These are phyloP conservation scores for Periophthalmus modestus DNA, from an alignment of 2,113 vertebrate species.

Conservation along the genomic window DNA sequence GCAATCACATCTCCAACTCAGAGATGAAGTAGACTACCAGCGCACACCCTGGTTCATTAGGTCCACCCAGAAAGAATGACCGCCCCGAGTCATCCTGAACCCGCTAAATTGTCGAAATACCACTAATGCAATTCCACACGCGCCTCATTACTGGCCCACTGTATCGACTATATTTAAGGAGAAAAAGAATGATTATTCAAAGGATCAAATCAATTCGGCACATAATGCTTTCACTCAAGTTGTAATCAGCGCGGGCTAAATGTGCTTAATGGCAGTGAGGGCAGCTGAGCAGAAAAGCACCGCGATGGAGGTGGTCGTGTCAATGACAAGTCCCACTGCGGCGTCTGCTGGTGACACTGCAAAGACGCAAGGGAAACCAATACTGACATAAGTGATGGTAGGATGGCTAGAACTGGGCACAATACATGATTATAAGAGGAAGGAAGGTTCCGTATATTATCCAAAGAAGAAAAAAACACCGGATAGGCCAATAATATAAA, in stretches of 20 bases:
- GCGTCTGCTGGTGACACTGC: conserved; percentile 1
- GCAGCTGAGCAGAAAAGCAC: conserved; percentile 42
- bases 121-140: conserved; percentile 55
- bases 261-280: conserved; percentile 47
- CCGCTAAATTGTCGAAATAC: conserved; percentile 48
- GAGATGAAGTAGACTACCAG: conserved; percentile 68
- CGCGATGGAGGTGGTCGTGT: conserved; percentile 29
- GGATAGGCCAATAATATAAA: too few species aligned
- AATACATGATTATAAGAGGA: background rate
- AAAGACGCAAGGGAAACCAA: background rate
- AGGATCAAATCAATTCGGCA: conserved; percentile 59
- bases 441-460: background rate
- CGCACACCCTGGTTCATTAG: conserved; percentile 67
- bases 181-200: conserved; percentile 59
- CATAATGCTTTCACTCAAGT: conserved; percentile 56
- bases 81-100: conserved; percentile 56
- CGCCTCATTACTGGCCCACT: conserved; percentile 61
- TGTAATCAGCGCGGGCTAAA: conserved; percentile 49
- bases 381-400: background rate
- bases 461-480: too few species aligned
- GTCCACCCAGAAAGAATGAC: conserved; percentile 58
- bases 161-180: conserved; percentile 65
- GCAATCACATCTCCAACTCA: conserved; percentile 42
- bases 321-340: conserved; percentile 33
- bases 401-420: background rate